Evolutionary conservation across 1,140 invertebrate genomes (phyloP).

Genomic region (Drosophila varians): DNA sequence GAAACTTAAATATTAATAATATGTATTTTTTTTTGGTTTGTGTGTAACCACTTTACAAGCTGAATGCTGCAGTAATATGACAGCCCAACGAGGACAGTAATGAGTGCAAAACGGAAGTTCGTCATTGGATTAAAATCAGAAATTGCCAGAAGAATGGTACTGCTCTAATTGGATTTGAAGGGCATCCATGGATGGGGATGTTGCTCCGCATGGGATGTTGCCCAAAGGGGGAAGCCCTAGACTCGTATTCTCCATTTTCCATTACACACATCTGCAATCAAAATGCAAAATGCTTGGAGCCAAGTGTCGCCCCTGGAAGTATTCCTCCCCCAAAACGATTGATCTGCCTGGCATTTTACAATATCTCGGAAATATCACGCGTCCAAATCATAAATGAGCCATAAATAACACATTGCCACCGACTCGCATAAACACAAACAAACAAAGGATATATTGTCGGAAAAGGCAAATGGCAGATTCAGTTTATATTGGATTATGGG

Average conservation of each 20-base stretch:
- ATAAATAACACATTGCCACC: conserved; percentile 80
- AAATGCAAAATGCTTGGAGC: conserved; percentile 27
- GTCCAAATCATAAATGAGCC: conserved; percentile 80
- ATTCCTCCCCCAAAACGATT: conserved; percentile 8
- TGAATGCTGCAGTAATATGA: conserved; percentile 25
- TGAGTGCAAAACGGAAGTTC: conserved; percentile 31
- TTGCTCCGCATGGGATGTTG: background rate
- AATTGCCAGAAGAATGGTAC: conserved; percentile 14
- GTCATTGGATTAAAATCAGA: conserved; percentile 16
- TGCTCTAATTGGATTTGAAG: conserved; percentile 22
- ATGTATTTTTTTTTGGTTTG: background rate
- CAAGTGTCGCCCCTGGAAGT: conserved; percentile 1
- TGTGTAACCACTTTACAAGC: background rate
- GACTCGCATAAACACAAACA: conserved; percentile 31
- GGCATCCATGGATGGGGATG: conserved; percentile 12
- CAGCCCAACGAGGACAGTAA: conserved; percentile 18
- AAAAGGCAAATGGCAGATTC: background rate
- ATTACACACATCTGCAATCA: conserved; percentile 40
- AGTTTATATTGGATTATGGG: too few relatives aligned
- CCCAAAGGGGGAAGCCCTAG: background rate
- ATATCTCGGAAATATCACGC: conserved; percentile 71
- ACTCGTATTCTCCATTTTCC: conserved; percentile 1
- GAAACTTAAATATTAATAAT: too few relatives aligned
- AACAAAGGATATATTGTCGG: conserved; percentile 15
- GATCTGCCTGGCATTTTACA: conserved; percentile 50